Conservation (phyloP, 30 jellyfish, hydroid and myxozoan genomes). For the Hydra vulgaris region DNA sequence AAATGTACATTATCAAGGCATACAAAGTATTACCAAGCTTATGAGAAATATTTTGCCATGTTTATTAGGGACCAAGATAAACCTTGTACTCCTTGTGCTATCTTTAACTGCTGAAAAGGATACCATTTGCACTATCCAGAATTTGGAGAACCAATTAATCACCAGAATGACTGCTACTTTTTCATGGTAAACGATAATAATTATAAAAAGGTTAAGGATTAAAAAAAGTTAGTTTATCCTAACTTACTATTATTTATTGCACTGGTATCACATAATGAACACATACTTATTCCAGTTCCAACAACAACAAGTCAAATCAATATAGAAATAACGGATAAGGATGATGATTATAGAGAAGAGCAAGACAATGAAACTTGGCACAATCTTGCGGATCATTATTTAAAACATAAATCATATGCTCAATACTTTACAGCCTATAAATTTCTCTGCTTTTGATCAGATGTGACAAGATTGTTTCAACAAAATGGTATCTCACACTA, state of each 20-base stretch:
- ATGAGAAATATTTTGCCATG: too few relatives aligned
- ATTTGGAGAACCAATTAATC: not conserved
- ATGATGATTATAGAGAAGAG: not conserved
- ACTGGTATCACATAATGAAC: slow-evolving; percentile 4
- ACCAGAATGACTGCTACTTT: not conserved
- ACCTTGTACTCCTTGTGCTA: too few relatives aligned
- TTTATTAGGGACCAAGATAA: too few relatives aligned
- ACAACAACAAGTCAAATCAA: not conserved
- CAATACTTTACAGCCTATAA: not conserved
- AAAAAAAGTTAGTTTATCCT: not conserved
- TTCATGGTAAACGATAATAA: not conserved
- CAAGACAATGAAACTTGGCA: not conserved
- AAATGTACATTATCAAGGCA: too few relatives aligned
- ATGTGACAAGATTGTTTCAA: not conserved
- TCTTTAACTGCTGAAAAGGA: too few relatives aligned
- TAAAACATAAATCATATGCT: not conserved
- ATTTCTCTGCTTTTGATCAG: not conserved
- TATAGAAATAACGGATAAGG: not conserved
- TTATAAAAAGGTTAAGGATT: not conserved
- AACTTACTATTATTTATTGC: slow-evolving; percentile 37
- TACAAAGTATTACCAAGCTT: too few relatives aligned
- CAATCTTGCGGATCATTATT: not conserved
- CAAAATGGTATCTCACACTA: not conserved
- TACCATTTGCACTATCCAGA: not conserved
- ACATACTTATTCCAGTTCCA: not conserved